Conservation (phyloP, 2,888 invertebrate genomes). For the Listrodromus nycthemerus region DNA sequence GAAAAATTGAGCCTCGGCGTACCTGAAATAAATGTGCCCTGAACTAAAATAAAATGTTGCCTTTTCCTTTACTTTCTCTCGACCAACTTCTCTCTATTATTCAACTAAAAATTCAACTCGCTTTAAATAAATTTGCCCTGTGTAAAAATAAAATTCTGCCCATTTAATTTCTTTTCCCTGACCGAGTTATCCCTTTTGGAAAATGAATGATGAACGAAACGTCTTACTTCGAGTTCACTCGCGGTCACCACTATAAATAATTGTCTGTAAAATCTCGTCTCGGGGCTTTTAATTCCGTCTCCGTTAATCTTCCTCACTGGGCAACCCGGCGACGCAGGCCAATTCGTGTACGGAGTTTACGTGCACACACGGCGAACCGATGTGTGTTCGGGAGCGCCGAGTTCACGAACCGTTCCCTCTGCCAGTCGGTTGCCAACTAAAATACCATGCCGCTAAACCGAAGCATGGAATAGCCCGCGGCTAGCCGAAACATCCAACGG, state of each 20-base stretch:
- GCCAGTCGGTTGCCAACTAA: slow-evolving; percentile 64
- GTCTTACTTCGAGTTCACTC: slow-evolving; percentile 50
- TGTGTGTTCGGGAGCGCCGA: not conserved
- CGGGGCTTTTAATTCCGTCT: slow-evolving; percentile 49
- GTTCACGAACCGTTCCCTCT: slow-evolving; percentile 60
- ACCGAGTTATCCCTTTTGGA: not conserved
- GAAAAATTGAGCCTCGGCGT: not conserved
- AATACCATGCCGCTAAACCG: slow-evolving; percentile 50
- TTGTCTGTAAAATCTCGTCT: slow-evolving; percentile 45
- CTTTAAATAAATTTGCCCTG: not conserved
- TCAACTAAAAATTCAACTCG: not conserved
- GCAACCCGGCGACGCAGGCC: slow-evolving; percentile 10
- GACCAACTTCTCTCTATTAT: not conserved
- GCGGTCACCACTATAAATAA: slow-evolving; percentile 66
- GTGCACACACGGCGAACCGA: not conserved
- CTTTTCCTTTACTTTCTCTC: not conserved
- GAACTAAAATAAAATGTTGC: not conserved
- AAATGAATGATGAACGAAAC: not conserved
- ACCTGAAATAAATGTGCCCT: not conserved
- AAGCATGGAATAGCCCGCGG: slow-evolving; percentile 27
- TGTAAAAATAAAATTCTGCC: not conserved
- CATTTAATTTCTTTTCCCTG: not conserved
- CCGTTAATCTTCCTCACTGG: slow-evolving; percentile 45
- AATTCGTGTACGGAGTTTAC: not conserved
- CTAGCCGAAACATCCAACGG: slow-evolving; percentile 26